Percentiles rank a stretch among this genome's conserved stretches.
phyloP scores from a whole-genome alignment of 2,888 invertebrate species.

The Leptinotarsa haldemani region DNA sequence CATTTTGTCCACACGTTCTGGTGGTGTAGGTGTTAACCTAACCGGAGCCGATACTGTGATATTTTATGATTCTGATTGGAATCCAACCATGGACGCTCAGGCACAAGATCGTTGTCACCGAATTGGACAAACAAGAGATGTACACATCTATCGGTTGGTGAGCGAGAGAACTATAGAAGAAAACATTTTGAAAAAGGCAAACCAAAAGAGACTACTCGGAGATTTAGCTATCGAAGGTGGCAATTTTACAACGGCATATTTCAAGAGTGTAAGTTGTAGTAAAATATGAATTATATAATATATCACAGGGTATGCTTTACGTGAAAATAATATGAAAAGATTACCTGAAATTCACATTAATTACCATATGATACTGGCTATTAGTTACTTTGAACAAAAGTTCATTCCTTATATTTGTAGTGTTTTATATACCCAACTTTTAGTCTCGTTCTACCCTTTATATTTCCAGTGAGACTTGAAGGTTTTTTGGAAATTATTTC shows the following conservation, averaged over 20 bases:
- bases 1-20: constrained; percentile 96
- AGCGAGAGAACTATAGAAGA: constrained; percentile 98
- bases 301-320: too few relatives aligned
- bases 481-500: too few relatives aligned
- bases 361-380: too few relatives aligned
- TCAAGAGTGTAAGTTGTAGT: constrained; percentile 78
- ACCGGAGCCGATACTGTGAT: constrained; percentile 99
- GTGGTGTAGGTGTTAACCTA: constrained; percentile 97
- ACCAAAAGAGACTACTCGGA: constrained; percentile 94
- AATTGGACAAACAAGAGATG: constrained; percentile 99
- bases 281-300: too few relatives aligned
- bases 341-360: too few relatives aligned
- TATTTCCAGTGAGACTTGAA: too few relatives aligned
- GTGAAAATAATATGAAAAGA: too few relatives aligned
- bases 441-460: too few relatives aligned
- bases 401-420: too few relatives aligned
- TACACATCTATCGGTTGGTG: constrained; percentile 97
- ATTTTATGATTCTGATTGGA: constrained; percentile 99
- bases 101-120: constrained; percentile 97
- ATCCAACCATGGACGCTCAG: constrained; percentile 99
- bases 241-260: constrained; percentile 97
- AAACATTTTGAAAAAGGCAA: constrained; percentile 98
- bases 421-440: too few relatives aligned
- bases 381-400: too few relatives aligned
- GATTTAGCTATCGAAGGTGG: constrained; percentile 99